Evolutionary conservation across 2,888 invertebrate genomes (phyloP), one percentile per base, ranked within the genome.

Genomic region (Minunthozetes semirufus): DNA sequence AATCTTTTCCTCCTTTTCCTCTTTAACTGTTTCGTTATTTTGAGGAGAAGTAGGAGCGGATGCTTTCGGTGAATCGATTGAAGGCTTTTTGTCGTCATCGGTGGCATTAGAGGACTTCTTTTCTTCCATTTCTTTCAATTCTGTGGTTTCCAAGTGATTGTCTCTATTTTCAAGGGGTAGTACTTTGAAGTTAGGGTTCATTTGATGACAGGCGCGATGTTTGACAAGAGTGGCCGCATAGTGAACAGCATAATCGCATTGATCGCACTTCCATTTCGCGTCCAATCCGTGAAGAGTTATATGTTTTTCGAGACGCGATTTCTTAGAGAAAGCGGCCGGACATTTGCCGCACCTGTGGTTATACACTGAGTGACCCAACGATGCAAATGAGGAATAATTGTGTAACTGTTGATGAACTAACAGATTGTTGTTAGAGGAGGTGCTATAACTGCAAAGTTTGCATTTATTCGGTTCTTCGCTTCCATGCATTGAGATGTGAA

Each of bases 191-290:
- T 74, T 70, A 5, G 74, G 74, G 19, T 70, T 74, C 33, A 74
- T 50, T 42, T 70, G 50, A 71, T 74, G 74, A 27, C 68, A 38
- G 19, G 74, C 74, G 17, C 74, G 22, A 81, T 93, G 93, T 81
- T 92, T 92, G 50, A 89, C 88, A 79, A 90, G 90, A 81, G 92
- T 91, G 1, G 92, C 91, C 80, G 90, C 91, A 82, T 91, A 91
- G 80, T 91, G 91, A 0, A 93, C 93, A 1, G 92, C 91, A 83
- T 93, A 93, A 83, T 93, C 93, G 83, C 93, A 93, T 61, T 88
- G 85, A 80, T 90, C 89, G 84, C 93, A 93, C 79, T 88, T 89
- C 82, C 91, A 93, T 77, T 89, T 87, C 82, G 92, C 91, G 80
- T 89, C 89, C 0, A 92, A 89, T 4, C 93, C 93, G 81, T 93